Evolutionary conservation across 2,113 vertebrate species (phyloP).

Genomic region (Scatophagus argus): DNA sequence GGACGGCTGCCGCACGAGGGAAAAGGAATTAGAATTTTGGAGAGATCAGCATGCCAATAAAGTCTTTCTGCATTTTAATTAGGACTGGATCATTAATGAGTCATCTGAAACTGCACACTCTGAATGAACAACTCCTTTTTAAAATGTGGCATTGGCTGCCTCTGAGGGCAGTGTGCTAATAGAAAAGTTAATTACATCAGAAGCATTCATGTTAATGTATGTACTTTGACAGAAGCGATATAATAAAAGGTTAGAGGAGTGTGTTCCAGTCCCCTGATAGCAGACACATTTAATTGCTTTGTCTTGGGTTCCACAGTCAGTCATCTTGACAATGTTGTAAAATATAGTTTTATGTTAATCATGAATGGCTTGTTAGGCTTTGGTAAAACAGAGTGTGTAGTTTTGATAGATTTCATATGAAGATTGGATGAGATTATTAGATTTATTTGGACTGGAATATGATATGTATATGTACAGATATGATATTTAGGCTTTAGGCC

Average conservation of each 20-base stretch:
- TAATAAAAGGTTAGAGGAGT: slow-evolving; percentile 79
- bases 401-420: slow-evolving; percentile 33
- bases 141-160: slow-evolving; percentile 68
- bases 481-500: slow-evolving; percentile 3
- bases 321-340: slow-evolving; percentile 67
- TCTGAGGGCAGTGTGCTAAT: slow-evolving; percentile 80
- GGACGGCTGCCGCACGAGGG: slow-evolving; percentile 14
- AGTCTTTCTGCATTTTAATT: slow-evolving; percentile 73
- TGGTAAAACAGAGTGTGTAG: neutral
- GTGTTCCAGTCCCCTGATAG: slow-evolving; percentile 75
- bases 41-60: slow-evolving; percentile 60
- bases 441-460: neutral
- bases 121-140: slow-evolving; percentile 73
- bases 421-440: slow-evolving; percentile 7
- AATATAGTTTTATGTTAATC: slow-evolving; percentile 60
- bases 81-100: slow-evolving; percentile 72
- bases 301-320: slow-evolving; percentile 68
- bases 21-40: slow-evolving; percentile 50
- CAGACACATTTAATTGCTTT: slow-evolving; percentile 79
- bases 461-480: neutral
- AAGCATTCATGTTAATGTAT: slow-evolving; percentile 81
- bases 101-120: slow-evolving; percentile 63
- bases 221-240: slow-evolving; percentile 80
- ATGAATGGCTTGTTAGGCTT: slow-evolving; percentile 27
- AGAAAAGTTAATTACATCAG: slow-evolving; percentile 84